These are phyloP conservation scores for Pungitius pungitius DNA, from an alignment of 2,113 vertebrate genomes.

Conservation along the genomic window DNA sequence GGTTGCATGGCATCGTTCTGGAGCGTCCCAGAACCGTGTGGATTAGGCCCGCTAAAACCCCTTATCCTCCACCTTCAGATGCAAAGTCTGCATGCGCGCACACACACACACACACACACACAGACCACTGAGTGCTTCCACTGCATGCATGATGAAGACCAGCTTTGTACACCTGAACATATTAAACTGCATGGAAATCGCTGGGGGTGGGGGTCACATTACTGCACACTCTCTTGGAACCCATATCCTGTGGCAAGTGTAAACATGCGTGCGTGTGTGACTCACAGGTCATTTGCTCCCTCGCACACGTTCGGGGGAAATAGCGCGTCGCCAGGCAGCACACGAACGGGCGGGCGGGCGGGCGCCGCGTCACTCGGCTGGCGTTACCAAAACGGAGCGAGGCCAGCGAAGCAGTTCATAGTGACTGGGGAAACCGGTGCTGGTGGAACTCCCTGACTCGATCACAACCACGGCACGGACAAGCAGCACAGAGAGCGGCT, in stretches of 20 bases:
- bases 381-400: neutral
- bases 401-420: neutral
- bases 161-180: conserved; percentile 16
- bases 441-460: neutral
- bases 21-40: conserved; percentile 31
- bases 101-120: neutral
- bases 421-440: conserved; percentile 2
- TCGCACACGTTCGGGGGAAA: conserved; percentile 3
- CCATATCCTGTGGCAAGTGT: conserved; percentile 13
- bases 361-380: neutral
- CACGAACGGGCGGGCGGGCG: conserved; percentile 20
- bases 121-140: neutral
- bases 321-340: too few relatives aligned
- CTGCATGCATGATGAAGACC: neutral
- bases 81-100: conserved; percentile 11
- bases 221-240: neutral
- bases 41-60: conserved; percentile 55
- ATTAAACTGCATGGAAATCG: neutral
- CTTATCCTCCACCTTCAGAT: conserved; percentile 51
- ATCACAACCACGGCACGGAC: neutral
- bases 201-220: neutral
- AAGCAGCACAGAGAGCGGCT: neutral
- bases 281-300: conserved; percentile 23
- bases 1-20: conserved; percentile 15
- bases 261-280: neutral